These are phyloP conservation scores for Yponomeuta evonymella DNA, from an alignment of 2,888 invertebrate species.

Conservation along the genomic window DNA sequence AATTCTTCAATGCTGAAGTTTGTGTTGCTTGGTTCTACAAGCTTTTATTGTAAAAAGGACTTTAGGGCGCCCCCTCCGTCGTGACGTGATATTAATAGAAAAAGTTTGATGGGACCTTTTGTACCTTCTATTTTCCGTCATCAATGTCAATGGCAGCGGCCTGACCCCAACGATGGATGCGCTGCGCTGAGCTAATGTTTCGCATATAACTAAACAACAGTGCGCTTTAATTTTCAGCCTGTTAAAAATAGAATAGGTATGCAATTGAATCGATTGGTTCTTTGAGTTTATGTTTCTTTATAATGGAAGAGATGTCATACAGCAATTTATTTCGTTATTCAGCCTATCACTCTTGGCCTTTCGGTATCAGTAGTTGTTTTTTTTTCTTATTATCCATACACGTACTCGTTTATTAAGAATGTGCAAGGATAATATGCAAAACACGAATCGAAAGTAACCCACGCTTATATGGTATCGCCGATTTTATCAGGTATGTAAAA, in stretches of 20 bases:
- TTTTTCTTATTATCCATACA: not conserved
- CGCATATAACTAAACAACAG: conserved; percentile 3
- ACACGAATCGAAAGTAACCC: conserved; percentile 1
- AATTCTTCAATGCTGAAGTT: no score
- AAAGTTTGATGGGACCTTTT: not conserved
- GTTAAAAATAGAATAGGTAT: not conserved
- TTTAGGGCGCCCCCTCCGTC: no score
- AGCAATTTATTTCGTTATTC: not conserved
- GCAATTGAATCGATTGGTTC: not conserved
- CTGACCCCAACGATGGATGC: conserved; percentile 6
- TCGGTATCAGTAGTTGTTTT: not conserved
- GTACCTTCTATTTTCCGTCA: not conserved
- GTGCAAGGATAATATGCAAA: not conserved
- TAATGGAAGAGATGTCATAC: not conserved
- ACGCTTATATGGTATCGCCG: not conserved
- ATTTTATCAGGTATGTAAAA: not conserved
- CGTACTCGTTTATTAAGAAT: no score
- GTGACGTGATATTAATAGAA: no score
- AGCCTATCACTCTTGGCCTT: not conserved
- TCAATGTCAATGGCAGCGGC: conserved; percentile 1
- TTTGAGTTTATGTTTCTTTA: not conserved
- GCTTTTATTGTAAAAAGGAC: no score
- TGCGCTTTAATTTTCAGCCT: not conserved
- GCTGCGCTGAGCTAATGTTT: conserved; percentile 8
- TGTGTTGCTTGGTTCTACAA: no score